Percentiles rank a stretch among this genome's conserved stretches.
phyloP scores from a whole-genome alignment of 2,888 invertebrate genomes.

The Lamproptera curius region DNA sequence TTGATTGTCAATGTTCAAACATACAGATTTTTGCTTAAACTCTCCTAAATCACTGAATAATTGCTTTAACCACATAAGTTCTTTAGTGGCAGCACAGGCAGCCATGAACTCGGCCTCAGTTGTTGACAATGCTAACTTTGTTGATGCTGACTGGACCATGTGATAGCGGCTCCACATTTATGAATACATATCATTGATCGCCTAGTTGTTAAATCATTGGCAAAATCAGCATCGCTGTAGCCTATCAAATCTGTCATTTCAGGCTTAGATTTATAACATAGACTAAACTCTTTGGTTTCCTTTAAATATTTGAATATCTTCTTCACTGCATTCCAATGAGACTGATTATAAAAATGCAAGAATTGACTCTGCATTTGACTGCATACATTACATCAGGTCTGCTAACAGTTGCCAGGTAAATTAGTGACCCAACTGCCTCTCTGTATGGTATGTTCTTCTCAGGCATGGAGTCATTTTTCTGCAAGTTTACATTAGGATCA shows the following conservation, averaged over 20 bases:
- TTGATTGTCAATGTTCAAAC: conserved; percentile 15
- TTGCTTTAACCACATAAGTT: conserved; percentile 16
- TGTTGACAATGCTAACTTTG: too few species aligned
- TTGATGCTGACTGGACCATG: not conserved
- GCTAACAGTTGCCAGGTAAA: not conserved
- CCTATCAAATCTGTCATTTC: not conserved
- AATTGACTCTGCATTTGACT: conserved; percentile 24
- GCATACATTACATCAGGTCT: conserved; percentile 22
- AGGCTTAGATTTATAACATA: not conserved
- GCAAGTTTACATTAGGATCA: conserved; percentile 5
- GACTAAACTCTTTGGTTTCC: conserved; percentile 5
- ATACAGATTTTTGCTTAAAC: conserved; percentile 18
- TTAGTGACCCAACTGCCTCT: not conserved
- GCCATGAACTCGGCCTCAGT: too few species aligned
- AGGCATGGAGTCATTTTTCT: not conserved
- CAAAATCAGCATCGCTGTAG: not conserved
- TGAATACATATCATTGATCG: too few species aligned
- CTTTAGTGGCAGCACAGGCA: conserved; percentile 22
- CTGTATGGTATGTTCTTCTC: not conserved
- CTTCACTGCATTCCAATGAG: conserved; percentile 25
- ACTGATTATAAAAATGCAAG: conserved; percentile 19
- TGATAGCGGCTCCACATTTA: not conserved
- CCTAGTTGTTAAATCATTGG: too few species aligned
- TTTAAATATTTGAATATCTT: conserved; percentile 24
- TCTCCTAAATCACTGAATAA: conserved; percentile 14